Conservation (phyloP, 2,888 invertebrate genomes). For the Lasioglossum lativentre region DNA sequence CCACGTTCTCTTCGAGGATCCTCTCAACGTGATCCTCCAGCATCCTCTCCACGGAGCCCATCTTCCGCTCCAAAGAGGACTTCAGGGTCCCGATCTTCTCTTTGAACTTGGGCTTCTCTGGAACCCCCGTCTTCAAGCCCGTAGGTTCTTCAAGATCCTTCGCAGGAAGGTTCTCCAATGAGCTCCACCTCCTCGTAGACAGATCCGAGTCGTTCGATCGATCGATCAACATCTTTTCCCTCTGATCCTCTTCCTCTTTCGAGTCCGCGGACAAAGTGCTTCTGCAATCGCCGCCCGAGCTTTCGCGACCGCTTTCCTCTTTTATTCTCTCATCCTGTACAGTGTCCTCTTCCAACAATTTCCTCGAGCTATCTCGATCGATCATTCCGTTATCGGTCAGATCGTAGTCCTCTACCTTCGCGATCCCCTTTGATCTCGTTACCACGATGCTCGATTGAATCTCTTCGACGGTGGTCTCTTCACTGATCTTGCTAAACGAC, state of each 20-base stretch:
- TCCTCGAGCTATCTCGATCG: neutral
- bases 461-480: neutral
- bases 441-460: neutral
- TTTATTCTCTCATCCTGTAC: neutral
- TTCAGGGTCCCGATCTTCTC: slow-evolving; percentile 52
- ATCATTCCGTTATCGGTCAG: neutral
- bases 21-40: slow-evolving; percentile 72
- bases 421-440: neutral
- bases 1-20: slow-evolving; percentile 74
- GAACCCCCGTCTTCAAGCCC: slow-evolving; percentile 23
- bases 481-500: neutral
- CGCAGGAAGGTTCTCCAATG: slow-evolving; percentile 31
- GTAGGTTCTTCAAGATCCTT: slow-evolving; percentile 1
- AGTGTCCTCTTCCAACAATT: neutral
- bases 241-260: neutral
- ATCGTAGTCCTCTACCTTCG: neutral
- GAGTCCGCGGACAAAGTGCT: neutral
- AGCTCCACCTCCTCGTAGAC: slow-evolving; percentile 48
- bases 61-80: slow-evolving; percentile 63
- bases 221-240: neutral
- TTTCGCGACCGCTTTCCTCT: neutral
- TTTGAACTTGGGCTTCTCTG: slow-evolving; percentile 31
- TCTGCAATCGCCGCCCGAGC: neutral
- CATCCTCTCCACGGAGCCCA: slow-evolving; percentile 69
- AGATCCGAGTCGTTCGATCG: neutral